phyloP scores from a whole-genome alignment of 2,888 invertebrate genomes.

The Machimus atricapillus region DNA sequence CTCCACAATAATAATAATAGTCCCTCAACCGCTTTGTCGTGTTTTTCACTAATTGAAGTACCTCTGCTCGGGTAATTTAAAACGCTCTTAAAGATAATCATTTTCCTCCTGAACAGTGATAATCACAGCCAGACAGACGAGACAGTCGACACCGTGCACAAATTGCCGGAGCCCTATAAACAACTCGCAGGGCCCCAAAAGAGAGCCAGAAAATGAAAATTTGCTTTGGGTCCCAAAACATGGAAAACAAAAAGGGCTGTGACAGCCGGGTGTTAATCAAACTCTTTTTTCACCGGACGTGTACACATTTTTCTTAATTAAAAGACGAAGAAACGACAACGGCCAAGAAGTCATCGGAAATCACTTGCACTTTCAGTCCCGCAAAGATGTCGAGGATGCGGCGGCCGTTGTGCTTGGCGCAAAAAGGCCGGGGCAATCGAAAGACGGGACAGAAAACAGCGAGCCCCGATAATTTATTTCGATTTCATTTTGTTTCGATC shows the following conservation, averaged over 20 bases:
- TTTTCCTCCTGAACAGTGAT: not conserved
- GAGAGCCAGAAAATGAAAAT: not conserved
- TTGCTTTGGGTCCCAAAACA: not conserved
- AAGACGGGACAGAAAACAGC: not conserved
- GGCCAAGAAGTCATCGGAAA: not conserved
- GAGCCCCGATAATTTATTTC: conserved; percentile 35
- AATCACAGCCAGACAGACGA: not conserved
- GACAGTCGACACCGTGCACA: not conserved
- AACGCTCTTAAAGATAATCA: not conserved
- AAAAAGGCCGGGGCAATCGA: not conserved
- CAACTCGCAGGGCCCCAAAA: not conserved
- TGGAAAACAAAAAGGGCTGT: not conserved
- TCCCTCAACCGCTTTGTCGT: not conserved
- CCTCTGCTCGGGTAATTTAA: not conserved
- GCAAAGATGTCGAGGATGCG: not conserved
- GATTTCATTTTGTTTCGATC: conserved; percentile 37
- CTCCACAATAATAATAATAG: not conserved
- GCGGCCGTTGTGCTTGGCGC: not conserved
- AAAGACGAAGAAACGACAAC: conserved; percentile 3
- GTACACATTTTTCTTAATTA: conserved; percentile 23
- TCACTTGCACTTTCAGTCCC: conserved; percentile 19
- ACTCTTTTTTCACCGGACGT: conserved; percentile 3
- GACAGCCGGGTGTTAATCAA: not conserved
- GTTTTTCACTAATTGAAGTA: not conserved
- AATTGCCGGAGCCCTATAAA: not conserved